Evolutionary conservation across 92 coral and sea anemone genomes (phyloP), one percentile per base, ranked within the genome.

Genomic region (Epizoanthus stellaris): DNA sequence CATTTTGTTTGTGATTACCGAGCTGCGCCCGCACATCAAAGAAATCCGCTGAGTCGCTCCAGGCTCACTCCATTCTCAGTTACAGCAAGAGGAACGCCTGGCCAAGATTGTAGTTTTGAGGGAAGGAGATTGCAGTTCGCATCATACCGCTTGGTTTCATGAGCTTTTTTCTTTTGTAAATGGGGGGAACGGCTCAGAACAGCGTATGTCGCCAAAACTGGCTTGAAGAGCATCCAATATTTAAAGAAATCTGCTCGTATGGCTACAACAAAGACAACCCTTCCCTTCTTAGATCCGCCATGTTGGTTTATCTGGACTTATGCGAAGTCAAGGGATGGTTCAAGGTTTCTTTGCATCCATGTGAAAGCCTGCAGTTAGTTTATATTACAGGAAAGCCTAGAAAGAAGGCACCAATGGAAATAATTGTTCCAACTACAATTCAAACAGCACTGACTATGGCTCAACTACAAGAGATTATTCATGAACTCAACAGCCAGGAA

Each of bases 311-410:
- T 73, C 76, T 96, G 57, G 98, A 96, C 52, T 86, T 96, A 62
- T 92, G 95, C 59, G 98, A 96, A 87, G 88, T 74, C 19, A 96
- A 96, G 74, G 95, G 95, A 57, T 96, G 98, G 98, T 94, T 94
- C 81, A 91, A 89, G 4, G 98, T 96, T 45, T 61, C 82, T 42
- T 75, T 96, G 40, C 93, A 87, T 73, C 94, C 94, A 9, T 96
- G 98, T 83, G 94, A 94, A 53, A 88, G 88, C 21, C 67, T 96
- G 71, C 89, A 89, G 71, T 73, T 88, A 21, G 93, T 91, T 68
- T 96, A 90, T 80, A 90, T 96, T 19, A 93, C 93, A 16, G 98
- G 98, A 47, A 96, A 93, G 80, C 94, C 98, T 56, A 87, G 91
- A 58, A 96, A 92, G 86, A 96, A 96, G 69, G 90, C 95, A 34